Evolutionary conservation across 1,140 invertebrate species (phyloP).

Genomic region (Megalopta genalis): DNA sequence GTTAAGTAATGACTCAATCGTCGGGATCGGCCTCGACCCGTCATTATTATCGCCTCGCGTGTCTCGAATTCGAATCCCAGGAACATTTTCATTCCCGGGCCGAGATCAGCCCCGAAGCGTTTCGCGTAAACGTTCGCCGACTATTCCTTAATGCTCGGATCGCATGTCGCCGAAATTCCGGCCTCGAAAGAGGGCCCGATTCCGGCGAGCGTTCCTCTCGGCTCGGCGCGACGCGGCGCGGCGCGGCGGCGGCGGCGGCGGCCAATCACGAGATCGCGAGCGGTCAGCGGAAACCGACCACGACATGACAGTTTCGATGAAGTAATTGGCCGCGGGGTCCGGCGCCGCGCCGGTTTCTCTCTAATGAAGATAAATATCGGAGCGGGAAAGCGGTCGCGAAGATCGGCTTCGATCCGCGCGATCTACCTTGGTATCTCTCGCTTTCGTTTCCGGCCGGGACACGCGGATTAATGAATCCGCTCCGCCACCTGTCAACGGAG

Average conservation of each 20-base stretch:
- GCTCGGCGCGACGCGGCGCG: too few relatives aligned
- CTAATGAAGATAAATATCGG: slow-evolving; percentile 36
- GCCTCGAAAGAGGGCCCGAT: not conserved
- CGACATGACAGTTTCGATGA: not conserved
- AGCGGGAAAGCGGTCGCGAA: slow-evolving; percentile 12
- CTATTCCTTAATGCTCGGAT: slow-evolving; percentile 71
- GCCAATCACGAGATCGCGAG: too few relatives aligned
- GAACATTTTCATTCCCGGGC: slow-evolving; percentile 36
- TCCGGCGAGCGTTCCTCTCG: too few relatives aligned
- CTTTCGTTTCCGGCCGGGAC: slow-evolving; percentile 16
- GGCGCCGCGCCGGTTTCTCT: not conserved
- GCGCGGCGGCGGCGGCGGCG: too few relatives aligned
- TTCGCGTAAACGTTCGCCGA: slow-evolving; percentile 43
- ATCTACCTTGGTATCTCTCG: not conserved
- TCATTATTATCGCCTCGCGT: slow-evolving; percentile 40
- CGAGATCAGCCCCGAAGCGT: slow-evolving; percentile 45
- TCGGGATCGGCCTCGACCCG: not conserved
- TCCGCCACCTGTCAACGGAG: too few relatives aligned
- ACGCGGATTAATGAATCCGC: too few relatives aligned
- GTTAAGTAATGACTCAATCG: slow-evolving; percentile 40
- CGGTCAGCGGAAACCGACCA: not conserved
- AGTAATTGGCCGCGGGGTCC: not conserved
- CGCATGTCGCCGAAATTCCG: slow-evolving; percentile 70
- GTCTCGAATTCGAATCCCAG: slow-evolving; percentile 15
- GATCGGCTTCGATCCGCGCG: not conserved